A percentile compares a stretch with the other conserved stretches of the same genome.
These are phyloP conservation scores for Microcebus tavaratra DNA, from an alignment of 2,113 vertebrate genomes.

Conservation along the genomic window DNA sequence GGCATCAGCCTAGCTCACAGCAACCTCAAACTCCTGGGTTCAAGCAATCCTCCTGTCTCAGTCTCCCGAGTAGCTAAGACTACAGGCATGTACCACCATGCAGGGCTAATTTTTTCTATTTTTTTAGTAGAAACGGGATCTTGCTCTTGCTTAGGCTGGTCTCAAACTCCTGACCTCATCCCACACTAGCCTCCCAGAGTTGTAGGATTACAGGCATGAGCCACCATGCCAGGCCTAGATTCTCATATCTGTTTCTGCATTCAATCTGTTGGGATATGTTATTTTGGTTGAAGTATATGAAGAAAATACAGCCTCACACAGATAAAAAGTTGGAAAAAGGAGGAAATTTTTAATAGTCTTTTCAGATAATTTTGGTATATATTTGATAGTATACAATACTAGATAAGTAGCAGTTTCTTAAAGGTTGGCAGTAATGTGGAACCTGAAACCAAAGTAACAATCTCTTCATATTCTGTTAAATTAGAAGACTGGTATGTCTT, in stretches of 20 bases:
- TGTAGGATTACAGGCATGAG: too few relatives aligned
- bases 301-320: background rate
- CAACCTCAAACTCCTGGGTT: too few relatives aligned
- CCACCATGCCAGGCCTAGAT: background rate
- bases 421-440: background rate
- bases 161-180: too few relatives aligned
- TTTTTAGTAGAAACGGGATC: too few relatives aligned
- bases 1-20: too few relatives aligned
- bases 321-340: background rate
- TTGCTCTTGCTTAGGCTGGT: too few relatives aligned
- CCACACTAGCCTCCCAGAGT: too few relatives aligned
- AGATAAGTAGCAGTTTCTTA: background rate
- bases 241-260: background rate
- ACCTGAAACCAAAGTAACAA: background rate
- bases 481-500: background rate
- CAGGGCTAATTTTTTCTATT: too few relatives aligned
- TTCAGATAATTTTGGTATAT: background rate
- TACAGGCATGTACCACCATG: too few relatives aligned
- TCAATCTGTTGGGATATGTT: background rate
- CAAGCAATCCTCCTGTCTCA: too few relatives aligned
- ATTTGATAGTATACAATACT: background rate
- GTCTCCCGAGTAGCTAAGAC: too few relatives aligned
- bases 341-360: background rate
- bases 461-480: background rate
- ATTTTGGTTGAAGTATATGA: background rate